Evolutionary conservation across 2,888 invertebrate genomes (phyloP).

Genomic region (Octodonta nipae): DNA sequence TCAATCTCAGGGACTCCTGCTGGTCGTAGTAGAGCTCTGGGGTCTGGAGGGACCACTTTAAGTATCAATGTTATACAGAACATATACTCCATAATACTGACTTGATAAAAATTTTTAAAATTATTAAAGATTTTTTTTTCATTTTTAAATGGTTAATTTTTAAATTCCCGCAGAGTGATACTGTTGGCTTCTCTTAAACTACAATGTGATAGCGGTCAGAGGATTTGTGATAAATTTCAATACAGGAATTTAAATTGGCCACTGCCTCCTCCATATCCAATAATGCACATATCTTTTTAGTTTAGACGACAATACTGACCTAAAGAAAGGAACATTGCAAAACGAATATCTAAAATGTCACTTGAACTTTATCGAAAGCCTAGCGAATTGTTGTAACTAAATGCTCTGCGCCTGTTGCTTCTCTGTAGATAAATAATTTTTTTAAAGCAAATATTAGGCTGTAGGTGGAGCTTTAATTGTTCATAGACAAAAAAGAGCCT

Average conservation of each 20-base stretch:
- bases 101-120: background rate
- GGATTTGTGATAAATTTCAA: conserved; percentile 31
- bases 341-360: conserved; percentile 4
- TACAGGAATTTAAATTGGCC: conserved; percentile 32
- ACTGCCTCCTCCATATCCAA: conserved; percentile 26
- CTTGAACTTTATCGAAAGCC: conserved; percentile 12
- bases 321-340: conserved; percentile 7
- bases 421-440: too few species aligned
- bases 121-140: background rate
- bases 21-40: too few species aligned
- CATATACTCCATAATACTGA: background rate
- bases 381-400: conserved; percentile 15
- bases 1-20: too few species aligned
- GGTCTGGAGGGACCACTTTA: too few species aligned
- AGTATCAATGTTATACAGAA: too few species aligned
- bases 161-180: background rate
- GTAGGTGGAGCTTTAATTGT: conserved; percentile 17
- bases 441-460: conserved; percentile 1
- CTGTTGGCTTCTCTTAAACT: background rate
- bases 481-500: conserved; percentile 13
- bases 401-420: too few species aligned
- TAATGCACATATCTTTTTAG: conserved; percentile 28
- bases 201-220: conserved; percentile 1
- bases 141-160: background rate
- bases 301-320: conserved; percentile 12